Evolutionary conservation across 2,113 vertebrate species (phyloP).

Genomic region (Mixornis gularis): DNA sequence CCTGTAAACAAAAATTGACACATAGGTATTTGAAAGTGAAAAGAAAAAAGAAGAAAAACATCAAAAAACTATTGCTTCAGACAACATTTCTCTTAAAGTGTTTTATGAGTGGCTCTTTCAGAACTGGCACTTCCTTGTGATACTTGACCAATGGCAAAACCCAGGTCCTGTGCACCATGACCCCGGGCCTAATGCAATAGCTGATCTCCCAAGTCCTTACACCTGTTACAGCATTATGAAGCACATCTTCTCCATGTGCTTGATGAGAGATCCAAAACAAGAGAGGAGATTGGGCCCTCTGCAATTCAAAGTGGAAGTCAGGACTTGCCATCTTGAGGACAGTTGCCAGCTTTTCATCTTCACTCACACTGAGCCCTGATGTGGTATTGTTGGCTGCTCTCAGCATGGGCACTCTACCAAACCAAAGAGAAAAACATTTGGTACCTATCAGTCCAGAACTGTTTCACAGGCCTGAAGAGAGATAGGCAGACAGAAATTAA

Average conservation of each 20-base stretch:
- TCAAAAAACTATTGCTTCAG: neutral
- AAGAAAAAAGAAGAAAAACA: neutral
- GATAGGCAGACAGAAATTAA: neutral
- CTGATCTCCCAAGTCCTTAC: neutral
- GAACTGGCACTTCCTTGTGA: neutral
- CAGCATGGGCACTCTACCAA: neutral
- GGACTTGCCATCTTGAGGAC: neutral
- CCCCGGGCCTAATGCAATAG: neutral
- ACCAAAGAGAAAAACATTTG: neutral
- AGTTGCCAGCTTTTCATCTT: neutral
- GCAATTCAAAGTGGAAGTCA: neutral
- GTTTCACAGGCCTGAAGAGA: neutral
- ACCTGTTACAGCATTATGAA: neutral
- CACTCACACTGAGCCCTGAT: neutral
- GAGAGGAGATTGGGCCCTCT: neutral
- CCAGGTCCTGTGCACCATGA: neutral
- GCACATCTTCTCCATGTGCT: neutral
- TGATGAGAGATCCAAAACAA: neutral
- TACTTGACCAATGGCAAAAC: neutral
- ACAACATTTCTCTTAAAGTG: neutral
- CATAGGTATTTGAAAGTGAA: neutral
- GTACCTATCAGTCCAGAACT: neutral
- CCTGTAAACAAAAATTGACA: neutral
- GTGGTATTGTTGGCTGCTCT: neutral
- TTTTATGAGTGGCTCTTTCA: neutral